Evolutionary conservation across 2,888 invertebrate genomes (phyloP), one percentile per base, ranked within the genome.

Genomic region (Agrypnus murinus): DNA sequence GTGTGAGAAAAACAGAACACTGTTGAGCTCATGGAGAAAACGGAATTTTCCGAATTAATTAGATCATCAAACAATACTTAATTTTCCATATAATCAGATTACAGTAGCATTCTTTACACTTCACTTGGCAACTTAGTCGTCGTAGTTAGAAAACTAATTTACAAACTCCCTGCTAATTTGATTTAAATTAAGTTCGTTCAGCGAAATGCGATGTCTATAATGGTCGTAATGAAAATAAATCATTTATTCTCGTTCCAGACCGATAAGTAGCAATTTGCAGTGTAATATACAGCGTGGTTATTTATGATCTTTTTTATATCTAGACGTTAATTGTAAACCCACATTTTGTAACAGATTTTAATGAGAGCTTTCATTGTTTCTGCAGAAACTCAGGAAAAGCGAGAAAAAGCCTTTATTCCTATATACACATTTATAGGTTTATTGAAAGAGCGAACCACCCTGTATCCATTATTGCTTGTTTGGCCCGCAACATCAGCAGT

Each of bases 81-180:
- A 83, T 84, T 84, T 81, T 80, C 82, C 81, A 81, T 81, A 79
- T 81, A 83, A 83, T 82, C 81, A 77, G 81, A 83, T 83, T 82
- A 82, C 79, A 81, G 78, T 79, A 71, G 75, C 81, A 83, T 82
- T 82, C 82, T 82, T 83, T 82, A 80, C 83, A 82, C 81, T 79
- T 73, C 76, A 77, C 72, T 78, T 76, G 78, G 69, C 64, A 77
- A 75, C 75, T 77, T 72, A 71, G 70, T 71, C 74, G 70, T 72
- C 73, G 73, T 71, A 77, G 75, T 76, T 79, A 81, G 82, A 81
- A 83, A 83, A 83, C 82, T 83, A 83, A 84, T 83, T 84, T 82
- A 81, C 82, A 81, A 83, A 83, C 81, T 83, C 78, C 69, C 79
- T 80, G 81, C 81, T 83, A 83, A 84, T 83, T 83, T 81, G 81